Percentiles rank a stretch among this genome's conserved stretches.
Conservation (phyloP, 2,113 vertebrate species). For the Falco punctatus region DNA sequence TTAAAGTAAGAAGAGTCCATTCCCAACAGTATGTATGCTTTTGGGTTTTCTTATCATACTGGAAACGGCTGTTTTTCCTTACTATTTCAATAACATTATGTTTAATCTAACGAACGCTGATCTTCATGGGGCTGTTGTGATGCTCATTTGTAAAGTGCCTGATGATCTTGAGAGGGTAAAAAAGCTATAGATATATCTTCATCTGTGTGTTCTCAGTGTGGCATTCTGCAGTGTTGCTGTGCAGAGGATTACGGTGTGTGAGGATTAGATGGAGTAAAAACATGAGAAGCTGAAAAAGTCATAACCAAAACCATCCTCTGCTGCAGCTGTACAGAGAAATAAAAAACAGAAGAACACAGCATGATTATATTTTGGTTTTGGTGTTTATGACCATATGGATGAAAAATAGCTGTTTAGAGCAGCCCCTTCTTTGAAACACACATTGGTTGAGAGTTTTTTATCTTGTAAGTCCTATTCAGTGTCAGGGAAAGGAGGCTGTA, state of each 20-base stretch:
- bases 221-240: not conserved
- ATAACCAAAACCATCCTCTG: not conserved
- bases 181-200: not conserved
- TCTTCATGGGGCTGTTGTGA: not conserved
- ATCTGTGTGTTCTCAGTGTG: not conserved
- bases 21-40: not conserved
- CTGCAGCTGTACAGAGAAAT: not conserved
- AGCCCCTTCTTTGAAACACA: not conserved
- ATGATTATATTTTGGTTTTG: conserved; percentile 2
- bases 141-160: not conserved
- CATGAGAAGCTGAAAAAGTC: not conserved
- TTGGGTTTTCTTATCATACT: not conserved
- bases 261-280: not conserved
- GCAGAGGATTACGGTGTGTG: not conserved
- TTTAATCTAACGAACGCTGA: not conserved
- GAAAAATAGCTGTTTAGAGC: not conserved
- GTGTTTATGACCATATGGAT: not conserved
- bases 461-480: not conserved
- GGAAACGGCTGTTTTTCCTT: not conserved
- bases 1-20: not conserved
- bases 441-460: not conserved
- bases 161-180: not conserved
- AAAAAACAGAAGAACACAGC: not conserved
- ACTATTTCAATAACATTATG: not conserved
- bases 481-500: not conserved